Conservation (phyloP, 2,113 vertebrate genomes). For the Lophotis ruficrista region DNA sequence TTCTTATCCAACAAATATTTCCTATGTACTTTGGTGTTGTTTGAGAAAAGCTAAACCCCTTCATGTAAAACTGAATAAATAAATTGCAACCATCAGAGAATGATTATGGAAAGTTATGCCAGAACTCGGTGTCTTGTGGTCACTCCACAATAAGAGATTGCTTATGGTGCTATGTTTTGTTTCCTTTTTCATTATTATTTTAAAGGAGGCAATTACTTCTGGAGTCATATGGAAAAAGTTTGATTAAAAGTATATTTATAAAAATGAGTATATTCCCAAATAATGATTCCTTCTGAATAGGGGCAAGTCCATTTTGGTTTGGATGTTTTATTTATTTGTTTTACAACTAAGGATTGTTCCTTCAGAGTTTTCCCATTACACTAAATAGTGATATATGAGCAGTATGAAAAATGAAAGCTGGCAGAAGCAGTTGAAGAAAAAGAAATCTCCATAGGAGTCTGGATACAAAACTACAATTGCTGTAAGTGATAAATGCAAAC, state of each 20-base stretch:
- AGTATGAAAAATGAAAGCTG: constrained; percentile 61
- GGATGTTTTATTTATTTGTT: background rate
- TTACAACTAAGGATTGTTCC: background rate
- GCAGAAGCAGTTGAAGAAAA: constrained; percentile 47
- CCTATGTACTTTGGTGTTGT: background rate
- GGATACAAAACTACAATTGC: constrained; percentile 38
- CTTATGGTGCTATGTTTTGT: background rate
- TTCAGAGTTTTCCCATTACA: constrained; percentile 30
- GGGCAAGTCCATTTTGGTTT: background rate
- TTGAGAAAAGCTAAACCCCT: background rate
- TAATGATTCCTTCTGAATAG: background rate
- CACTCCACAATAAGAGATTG: background rate
- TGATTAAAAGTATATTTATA: constrained; percentile 15
- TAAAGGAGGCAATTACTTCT: background rate
- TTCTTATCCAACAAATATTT: background rate
- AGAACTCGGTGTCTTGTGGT: background rate
- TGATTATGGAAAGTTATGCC: background rate
- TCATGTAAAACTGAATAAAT: background rate
- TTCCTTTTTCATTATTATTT: constrained; percentile 1
- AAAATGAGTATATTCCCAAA: background rate
- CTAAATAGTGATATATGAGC: constrained; percentile 40
- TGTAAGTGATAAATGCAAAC: constrained; percentile 69
- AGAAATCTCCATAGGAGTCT: constrained; percentile 58
- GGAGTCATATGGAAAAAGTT: background rate
- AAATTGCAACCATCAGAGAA: background rate